Conservation (phyloP, 1,140 invertebrate genomes). For the Macrotrachela quadricornifera region DNA sequence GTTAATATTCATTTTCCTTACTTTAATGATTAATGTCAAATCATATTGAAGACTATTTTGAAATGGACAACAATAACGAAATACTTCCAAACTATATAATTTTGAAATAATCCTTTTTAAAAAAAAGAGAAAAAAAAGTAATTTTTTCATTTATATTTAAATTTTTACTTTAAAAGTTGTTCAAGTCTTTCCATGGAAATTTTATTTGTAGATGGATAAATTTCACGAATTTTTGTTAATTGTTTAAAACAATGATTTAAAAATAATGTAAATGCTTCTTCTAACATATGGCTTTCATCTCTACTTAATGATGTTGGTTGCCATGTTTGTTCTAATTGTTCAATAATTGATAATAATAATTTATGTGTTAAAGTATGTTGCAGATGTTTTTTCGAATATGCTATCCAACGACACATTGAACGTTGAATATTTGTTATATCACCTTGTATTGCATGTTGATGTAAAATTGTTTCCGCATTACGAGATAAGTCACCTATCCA, state of each 20-base stretch:
- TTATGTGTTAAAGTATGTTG: constrained; percentile 47
- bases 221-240: constrained; percentile 52
- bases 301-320: constrained; percentile 39
- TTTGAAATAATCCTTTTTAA: constrained; percentile 47
- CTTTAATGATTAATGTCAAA: constrained; percentile 49
- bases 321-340: too few species aligned
- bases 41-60: constrained; percentile 62
- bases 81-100: constrained; percentile 57
- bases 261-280: constrained; percentile 61
- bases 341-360: constrained; percentile 12
- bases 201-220: constrained; percentile 55
- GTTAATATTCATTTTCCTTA: constrained; percentile 7
- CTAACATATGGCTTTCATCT: constrained; percentile 63
- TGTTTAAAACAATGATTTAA: constrained; percentile 55
- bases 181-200: constrained; percentile 29
- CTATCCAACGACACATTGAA: constrained; percentile 56
- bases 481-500: constrained; percentile 66
- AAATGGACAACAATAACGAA: constrained; percentile 66
- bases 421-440: constrained; percentile 69
- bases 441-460: constrained; percentile 81
- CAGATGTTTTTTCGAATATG: constrained; percentile 46
- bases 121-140: too few species aligned
- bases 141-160: too few species aligned
- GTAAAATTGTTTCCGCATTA: constrained; percentile 61
- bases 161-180: too few species aligned